Evolutionary conservation across 2,113 vertebrate genomes (phyloP).

Genomic region (Chiloscyllium plagiosum): DNA sequence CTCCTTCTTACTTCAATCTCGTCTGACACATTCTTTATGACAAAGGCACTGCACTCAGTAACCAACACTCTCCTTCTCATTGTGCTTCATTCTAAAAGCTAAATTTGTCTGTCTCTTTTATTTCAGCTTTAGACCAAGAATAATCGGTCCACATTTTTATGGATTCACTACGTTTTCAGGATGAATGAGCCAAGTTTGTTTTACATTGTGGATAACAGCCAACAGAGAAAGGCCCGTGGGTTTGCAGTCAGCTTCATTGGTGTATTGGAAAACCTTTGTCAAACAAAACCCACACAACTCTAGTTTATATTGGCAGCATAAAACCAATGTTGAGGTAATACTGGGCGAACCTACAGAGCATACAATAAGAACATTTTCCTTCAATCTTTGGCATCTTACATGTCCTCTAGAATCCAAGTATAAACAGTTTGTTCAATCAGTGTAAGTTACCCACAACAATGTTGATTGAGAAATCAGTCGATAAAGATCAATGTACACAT

Average conservation of each 20-base stretch:
- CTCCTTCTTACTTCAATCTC: background rate
- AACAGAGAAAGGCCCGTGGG: background rate
- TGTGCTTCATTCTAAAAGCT: background rate
- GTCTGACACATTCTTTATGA: background rate
- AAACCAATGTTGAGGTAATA: background rate
- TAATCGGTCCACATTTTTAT: background rate
- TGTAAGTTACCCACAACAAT: constrained; percentile 3
- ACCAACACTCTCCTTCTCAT: background rate
- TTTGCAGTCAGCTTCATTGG: background rate
- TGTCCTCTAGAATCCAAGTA: background rate
- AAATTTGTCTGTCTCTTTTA: background rate
- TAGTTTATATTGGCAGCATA: constrained; percentile 17
- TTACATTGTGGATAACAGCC: background rate
- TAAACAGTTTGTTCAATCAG: background rate
- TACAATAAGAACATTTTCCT: background rate
- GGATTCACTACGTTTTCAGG: background rate
- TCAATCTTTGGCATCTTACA: background rate
- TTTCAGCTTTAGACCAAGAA: background rate
- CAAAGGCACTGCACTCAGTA: background rate
- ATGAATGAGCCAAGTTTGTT: background rate
- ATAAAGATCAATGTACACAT: background rate
- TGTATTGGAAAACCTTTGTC: background rate
- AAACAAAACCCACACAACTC: background rate
- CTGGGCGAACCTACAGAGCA: background rate
- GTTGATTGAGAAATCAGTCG: background rate